A percentile compares a stretch with the other conserved stretches of the same genome.
phyloP scores from a whole-genome alignment of 2,888 invertebrate species.

The Chouioia cunea region DNA sequence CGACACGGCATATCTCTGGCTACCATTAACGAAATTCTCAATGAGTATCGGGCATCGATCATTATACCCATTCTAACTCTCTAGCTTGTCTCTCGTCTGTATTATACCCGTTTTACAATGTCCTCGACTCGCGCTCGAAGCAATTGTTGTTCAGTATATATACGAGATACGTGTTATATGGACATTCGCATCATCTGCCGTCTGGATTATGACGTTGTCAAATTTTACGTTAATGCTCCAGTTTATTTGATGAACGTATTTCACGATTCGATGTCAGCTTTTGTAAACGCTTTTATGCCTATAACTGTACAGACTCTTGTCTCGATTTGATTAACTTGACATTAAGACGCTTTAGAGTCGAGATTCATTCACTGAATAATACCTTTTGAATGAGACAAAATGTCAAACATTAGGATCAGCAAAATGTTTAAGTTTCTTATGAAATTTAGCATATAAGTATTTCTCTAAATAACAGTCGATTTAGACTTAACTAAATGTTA shows the following conservation, averaged over 20 bases:
- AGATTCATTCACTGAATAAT: too few relatives aligned
- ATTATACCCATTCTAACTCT: conserved; percentile 21
- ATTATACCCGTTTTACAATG: conserved; percentile 55
- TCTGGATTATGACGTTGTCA: conserved; percentile 18
- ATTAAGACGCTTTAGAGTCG: too few relatives aligned
- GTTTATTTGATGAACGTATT: conserved; percentile 18
- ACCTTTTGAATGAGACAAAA: too few relatives aligned
- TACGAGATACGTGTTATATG: conserved; percentile 20
- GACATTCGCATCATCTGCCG: conserved; percentile 1
- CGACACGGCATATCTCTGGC: conserved; percentile 20
- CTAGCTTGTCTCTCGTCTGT: neutral
- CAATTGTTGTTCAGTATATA: conserved; percentile 59
- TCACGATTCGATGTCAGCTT: too few relatives aligned
- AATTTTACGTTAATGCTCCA: conserved; percentile 18
- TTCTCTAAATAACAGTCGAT: too few relatives aligned
- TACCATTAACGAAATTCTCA: conserved; percentile 57
- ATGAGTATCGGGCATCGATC: conserved; percentile 50
- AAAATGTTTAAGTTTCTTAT: too few relatives aligned
- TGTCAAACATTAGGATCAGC: too few relatives aligned
- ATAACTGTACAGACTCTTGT: too few relatives aligned
- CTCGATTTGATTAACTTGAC: too few relatives aligned
- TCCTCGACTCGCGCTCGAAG: conserved; percentile 57
- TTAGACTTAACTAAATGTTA: too few relatives aligned
- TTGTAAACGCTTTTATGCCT: too few relatives aligned
- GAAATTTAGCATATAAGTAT: too few relatives aligned